Percentiles rank a stretch among this genome's conserved stretches.
These are phyloP conservation scores for Cygnus olor DNA, from an alignment of 2,797 vertebrate species.

Conservation along the genomic window DNA sequence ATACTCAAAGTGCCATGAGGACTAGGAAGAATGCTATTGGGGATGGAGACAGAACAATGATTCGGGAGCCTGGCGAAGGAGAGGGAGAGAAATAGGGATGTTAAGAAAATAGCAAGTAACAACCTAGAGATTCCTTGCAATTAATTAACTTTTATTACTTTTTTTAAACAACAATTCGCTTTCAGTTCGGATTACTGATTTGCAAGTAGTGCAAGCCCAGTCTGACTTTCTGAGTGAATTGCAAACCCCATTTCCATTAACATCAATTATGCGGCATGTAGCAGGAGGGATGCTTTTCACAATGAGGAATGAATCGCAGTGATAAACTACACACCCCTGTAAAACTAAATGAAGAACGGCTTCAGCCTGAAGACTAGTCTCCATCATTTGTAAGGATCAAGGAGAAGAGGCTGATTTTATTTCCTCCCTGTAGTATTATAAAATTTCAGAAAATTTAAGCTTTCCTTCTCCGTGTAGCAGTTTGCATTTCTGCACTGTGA, in stretches of 20 bases:
- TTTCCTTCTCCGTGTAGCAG: not conserved
- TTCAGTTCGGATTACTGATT: not conserved
- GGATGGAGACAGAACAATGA: not conserved
- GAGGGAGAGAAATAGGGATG: rapidly evolving
- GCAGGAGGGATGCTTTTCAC: not conserved
- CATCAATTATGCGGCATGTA: not conserved
- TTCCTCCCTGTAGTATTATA: not conserved
- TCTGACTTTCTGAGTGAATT: not conserved
- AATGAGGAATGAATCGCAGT: not conserved
- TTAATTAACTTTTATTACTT: not conserved
- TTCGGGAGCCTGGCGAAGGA: not conserved
- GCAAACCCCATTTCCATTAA: not conserved
- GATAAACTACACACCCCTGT: not conserved
- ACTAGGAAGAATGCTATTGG: not conserved
- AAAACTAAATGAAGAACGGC: not conserved
- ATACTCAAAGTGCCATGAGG: not conserved
- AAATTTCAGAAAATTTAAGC: not conserved
- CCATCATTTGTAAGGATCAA: not conserved
- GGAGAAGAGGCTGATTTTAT: not conserved
- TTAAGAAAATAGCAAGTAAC: not conserved
- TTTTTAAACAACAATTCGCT: not conserved
- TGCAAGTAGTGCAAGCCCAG: not conserved
- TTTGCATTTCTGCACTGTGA: not conserved
- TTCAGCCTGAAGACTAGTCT: not conserved
- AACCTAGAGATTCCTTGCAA: not conserved